Evolutionary conservation across 2,113 vertebrate genomes (phyloP), one percentile per base, ranked within the genome.

Genomic region (Gymnocephalus cernua): DNA sequence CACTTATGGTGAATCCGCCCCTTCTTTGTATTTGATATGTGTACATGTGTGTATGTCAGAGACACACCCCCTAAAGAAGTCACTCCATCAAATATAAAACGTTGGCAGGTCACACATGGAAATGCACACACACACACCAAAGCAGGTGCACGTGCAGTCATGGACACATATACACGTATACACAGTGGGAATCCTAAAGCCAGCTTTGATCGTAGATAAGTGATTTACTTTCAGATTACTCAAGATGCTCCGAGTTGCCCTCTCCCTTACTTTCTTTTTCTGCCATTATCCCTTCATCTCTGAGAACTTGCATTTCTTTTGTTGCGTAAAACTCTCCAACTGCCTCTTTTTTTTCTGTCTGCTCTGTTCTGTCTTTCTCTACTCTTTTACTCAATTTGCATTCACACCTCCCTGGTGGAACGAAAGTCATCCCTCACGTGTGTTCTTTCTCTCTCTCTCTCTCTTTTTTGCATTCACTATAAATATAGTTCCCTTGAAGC

Each of bases 401-500:
- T 91, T 84, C 68, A 78, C 66, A 16, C 77, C 83, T 91, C 87
- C 87, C 80, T 70, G 38, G 50, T 87, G 79, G 71, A 84, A 53
- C 69, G 57, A 66, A 74, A 72, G 69, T 77, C 78, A 63, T 86
- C 53, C 63, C 74, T 78, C 65, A 58, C 58, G 79, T 0, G 4
- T 62, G 51, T 51, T 71, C 13, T 54, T 45, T 63, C 29, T 67
- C 63, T 38, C 3, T 45, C 23, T 67, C 65, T 38, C 45, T 65
- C 58, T 64, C 63, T 54, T 18, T 73, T 59, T 78, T 38, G 59
- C 63, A 59, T 84, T 66, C 80, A 62, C 80, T 80, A 82, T 91
- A 92, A 90, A 93, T 88, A 86, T 85, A 86, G 86, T 86, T 89
- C 78, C 81, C 89, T 88, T 79, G 62, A 89, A 88, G 91, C 90